Percentiles rank a stretch among this genome's conserved stretches.
phyloP scores from a whole-genome alignment of 2,888 invertebrate species.

The Agonum fuliginosum region DNA sequence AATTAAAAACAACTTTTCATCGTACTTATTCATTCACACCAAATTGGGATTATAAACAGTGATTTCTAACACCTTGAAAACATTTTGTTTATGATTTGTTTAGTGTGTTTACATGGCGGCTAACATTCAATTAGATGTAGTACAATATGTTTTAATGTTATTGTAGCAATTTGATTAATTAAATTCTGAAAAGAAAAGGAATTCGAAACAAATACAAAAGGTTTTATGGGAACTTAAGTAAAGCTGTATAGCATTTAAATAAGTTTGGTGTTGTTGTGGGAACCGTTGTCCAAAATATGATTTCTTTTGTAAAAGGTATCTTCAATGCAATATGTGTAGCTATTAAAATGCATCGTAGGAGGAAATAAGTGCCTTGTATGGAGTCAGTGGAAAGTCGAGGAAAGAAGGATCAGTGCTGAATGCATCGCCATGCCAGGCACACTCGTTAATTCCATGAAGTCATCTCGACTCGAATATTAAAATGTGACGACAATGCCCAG shows the following conservation, averaged over 20 bases:
- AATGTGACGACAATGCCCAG: constrained; percentile 34
- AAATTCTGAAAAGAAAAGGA: not conserved
- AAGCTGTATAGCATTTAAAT: constrained; percentile 10
- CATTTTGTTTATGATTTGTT: not conserved
- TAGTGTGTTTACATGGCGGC: not conserved
- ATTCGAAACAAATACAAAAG: not conserved
- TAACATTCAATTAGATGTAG: too few species aligned
- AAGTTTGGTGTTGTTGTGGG: constrained; percentile 16
- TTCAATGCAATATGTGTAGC: constrained; percentile 27
- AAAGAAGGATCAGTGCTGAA: constrained; percentile 28
- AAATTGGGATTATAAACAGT: not conserved
- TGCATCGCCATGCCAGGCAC: constrained; percentile 40
- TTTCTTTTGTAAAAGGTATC: not conserved
- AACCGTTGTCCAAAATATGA: not conserved
- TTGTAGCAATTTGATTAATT: not conserved
- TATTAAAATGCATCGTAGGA: constrained; percentile 53
- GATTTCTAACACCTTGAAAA: not conserved
- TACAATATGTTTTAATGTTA: not conserved
- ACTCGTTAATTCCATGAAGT: constrained; percentile 50
- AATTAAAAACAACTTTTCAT: not conserved
- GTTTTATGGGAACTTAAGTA: not conserved
- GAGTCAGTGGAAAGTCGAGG: constrained; percentile 45
- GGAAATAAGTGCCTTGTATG: constrained; percentile 48
- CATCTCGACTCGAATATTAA: constrained; percentile 55
- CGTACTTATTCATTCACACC: not conserved